Percentiles rank a stretch among this genome's conserved stretches.
Conservation (phyloP, 2,888 invertebrate species). For the Melanostoma mellinum region DNA sequence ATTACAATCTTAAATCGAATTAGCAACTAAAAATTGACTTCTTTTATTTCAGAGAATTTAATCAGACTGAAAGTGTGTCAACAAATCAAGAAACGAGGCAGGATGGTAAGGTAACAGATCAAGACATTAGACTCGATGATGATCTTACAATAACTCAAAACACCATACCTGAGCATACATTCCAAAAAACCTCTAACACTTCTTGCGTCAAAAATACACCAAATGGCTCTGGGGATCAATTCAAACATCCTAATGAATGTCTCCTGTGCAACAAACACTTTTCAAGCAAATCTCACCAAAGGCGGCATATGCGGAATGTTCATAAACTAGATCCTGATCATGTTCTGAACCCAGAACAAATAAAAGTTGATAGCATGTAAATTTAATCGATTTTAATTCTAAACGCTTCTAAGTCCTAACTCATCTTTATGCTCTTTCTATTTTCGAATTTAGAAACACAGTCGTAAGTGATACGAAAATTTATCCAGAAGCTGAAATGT, state of each 20-base stretch:
- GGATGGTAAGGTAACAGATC: not conserved
- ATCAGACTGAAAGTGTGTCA: not conserved
- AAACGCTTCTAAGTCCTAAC: not conserved
- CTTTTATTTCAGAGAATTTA: not conserved
- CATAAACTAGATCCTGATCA: conserved; percentile 76
- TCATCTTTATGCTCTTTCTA: not conserved
- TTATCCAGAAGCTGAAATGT: conserved; percentile 73
- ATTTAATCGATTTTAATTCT: not conserved
- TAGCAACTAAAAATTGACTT: too few relatives aligned
- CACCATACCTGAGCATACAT: too few relatives aligned
- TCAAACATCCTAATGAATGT: not conserved
- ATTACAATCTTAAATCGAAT: not conserved
- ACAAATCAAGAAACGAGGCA: not conserved
- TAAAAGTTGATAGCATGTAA: not conserved
- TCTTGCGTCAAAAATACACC: too few relatives aligned
- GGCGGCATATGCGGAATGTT: conserved; percentile 82
- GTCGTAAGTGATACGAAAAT: conserved; percentile 44
- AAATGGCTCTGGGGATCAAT: not conserved
- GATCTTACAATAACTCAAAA: too few relatives aligned
- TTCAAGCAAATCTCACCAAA: conserved; percentile 80
- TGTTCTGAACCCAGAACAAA: conserved; percentile 16
- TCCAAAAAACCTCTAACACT: too few relatives aligned
- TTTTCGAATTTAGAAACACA: not conserved
- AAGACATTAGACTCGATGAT: too few relatives aligned
- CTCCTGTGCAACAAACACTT: conserved; percentile 28